Evolutionary conservation across 2,797 vertebrate species (phyloP).

Genomic region (Enteromius paludinosus): DNA sequence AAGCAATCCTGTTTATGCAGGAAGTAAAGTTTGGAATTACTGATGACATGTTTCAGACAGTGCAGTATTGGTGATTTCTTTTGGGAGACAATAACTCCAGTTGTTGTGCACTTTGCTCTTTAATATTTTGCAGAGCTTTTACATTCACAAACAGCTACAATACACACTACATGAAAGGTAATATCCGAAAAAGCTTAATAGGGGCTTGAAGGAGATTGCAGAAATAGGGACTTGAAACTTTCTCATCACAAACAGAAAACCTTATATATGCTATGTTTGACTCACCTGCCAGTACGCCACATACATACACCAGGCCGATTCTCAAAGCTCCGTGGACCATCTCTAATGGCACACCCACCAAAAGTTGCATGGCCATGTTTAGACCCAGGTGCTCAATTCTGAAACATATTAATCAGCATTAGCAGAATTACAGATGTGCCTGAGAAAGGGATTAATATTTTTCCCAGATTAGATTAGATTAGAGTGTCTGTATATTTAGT

Average conservation of each 20-base stretch:
- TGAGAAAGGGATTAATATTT: not conserved
- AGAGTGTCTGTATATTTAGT: not conserved
- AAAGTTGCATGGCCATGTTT: slow-evolving; percentile 93
- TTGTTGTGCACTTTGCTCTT: not conserved
- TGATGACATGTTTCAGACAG: not conserved
- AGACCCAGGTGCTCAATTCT: slow-evolving; percentile 95
- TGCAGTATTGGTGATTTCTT: not conserved
- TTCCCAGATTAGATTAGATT: not conserved
- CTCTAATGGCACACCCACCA: slow-evolving; percentile 95
- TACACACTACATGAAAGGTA: not conserved
- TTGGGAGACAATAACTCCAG: not conserved
- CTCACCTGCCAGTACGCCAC: slow-evolving; percentile 94
- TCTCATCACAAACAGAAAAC: not conserved
- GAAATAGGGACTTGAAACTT: not conserved
- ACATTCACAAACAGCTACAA: not conserved
- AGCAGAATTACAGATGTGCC: not conserved
- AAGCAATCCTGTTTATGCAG: not conserved
- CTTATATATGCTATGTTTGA: slow-evolving; percentile 3
- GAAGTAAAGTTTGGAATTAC: not conserved
- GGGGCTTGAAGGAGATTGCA: not conserved
- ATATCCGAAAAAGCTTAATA: not conserved
- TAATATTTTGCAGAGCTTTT: not conserved
- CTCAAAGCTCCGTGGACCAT: slow-evolving; percentile 95
- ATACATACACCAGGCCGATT: slow-evolving; percentile 92
- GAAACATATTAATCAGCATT: slow-evolving; percentile 56